These are phyloP conservation scores for Ochotona princeps DNA, from an alignment of 2,113 vertebrate species.

Conservation along the genomic window DNA sequence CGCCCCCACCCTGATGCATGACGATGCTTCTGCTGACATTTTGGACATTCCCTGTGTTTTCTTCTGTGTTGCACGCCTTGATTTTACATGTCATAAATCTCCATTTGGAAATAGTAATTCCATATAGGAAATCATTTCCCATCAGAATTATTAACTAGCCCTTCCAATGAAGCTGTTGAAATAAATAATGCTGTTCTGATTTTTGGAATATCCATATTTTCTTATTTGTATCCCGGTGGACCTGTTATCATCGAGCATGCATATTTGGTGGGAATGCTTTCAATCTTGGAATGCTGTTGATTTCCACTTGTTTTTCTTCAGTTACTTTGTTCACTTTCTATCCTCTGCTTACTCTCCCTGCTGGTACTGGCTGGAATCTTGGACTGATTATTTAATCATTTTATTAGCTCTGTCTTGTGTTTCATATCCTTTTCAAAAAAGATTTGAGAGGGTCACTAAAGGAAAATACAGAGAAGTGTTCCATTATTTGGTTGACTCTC, in stretches of 20 bases:
- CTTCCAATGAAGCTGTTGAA: not conserved
- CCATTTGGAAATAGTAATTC: not conserved
- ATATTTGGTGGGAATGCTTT: not conserved
- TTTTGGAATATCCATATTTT: not conserved
- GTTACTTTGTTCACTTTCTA: not conserved
- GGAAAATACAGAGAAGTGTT: too few relatives aligned
- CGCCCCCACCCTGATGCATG: not conserved
- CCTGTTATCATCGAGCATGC: not conserved
- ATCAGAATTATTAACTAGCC: not conserved
- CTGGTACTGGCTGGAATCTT: not conserved
- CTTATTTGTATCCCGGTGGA: not conserved
- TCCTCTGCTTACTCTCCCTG: not conserved
- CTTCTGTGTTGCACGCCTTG: not conserved
- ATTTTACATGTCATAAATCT: not conserved
- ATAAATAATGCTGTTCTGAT: not conserved
- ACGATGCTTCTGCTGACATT: not conserved
- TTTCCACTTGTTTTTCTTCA: not conserved
- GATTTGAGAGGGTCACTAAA: too few relatives aligned
- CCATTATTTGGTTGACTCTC: too few relatives aligned
- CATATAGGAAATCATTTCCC: not conserved
- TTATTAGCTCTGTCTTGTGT: not conserved
- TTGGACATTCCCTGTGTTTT: not conserved
- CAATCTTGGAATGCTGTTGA: not conserved
- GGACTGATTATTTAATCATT: not conserved
- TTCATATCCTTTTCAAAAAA: not conserved